phyloP scores from a whole-genome alignment of 2,113 vertebrate genomes.

The Ceyx melanurus region DNA sequence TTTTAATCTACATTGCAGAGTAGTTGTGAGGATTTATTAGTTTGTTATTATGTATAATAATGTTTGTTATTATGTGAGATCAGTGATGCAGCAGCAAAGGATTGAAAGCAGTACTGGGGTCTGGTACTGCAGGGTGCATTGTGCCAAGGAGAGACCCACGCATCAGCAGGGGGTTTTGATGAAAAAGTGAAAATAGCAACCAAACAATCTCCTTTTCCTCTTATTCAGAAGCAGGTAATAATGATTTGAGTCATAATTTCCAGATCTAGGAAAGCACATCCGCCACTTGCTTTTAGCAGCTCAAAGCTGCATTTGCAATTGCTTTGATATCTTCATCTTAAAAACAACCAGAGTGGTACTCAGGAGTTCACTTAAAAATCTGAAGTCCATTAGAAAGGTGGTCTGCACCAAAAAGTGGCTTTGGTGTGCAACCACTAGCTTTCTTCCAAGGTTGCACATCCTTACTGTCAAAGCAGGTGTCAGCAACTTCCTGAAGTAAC shows the following conservation, averaged over 20 bases:
- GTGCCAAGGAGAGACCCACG: neutral
- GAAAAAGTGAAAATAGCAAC: neutral
- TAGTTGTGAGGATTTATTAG: neutral
- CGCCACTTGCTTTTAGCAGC: neutral
- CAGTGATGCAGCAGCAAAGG: neutral
- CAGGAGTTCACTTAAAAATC: neutral
- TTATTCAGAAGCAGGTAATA: slow-evolving; percentile 17
- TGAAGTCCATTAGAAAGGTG: neutral
- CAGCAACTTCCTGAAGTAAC: neutral
- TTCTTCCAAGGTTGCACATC: neutral
- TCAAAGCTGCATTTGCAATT: neutral
- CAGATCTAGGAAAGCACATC: neutral
- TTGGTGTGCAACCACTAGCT: neutral
- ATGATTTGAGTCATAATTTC: slow-evolving; percentile 38
- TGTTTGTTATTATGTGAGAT: neutral
- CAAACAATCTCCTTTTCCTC: neutral
- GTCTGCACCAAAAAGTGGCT: neutral
- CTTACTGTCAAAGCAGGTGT: neutral
- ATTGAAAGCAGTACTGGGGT: neutral
- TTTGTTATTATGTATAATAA: neutral
- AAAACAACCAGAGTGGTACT: neutral
- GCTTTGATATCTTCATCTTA: neutral
- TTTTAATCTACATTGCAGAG: neutral
- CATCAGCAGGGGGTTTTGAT: neutral
- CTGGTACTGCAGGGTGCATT: neutral